Evolutionary conservation across 2,888 invertebrate species (phyloP).

Genomic region (Crossocerus cetratus): DNA sequence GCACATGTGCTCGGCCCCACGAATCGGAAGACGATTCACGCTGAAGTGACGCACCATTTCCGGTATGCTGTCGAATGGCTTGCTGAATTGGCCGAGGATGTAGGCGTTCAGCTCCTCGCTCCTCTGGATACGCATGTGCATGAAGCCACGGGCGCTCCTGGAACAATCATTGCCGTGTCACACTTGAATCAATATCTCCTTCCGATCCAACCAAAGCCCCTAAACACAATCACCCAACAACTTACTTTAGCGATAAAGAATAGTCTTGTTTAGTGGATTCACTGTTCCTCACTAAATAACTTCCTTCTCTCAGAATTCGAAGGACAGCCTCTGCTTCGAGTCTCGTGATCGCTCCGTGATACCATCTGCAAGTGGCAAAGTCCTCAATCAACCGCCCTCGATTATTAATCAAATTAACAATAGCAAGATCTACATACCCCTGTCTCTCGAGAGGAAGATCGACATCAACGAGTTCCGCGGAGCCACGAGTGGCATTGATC

Average conservation of each 20-base stretch:
- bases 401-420: background rate
- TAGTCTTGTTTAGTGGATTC: constrained; percentile 96
- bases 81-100: constrained; percentile 94
- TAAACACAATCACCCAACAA: too few relatives aligned
- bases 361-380: constrained; percentile 84
- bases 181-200: too few relatives aligned
- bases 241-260: constrained; percentile 96
- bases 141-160: constrained; percentile 95
- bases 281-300: constrained; percentile 95
- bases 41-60: constrained; percentile 97
- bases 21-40: constrained; percentile 93
- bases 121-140: constrained; percentile 97
- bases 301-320: constrained; percentile 90
- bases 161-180: background rate
- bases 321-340: constrained; percentile 94
- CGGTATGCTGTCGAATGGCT: constrained; percentile 95
- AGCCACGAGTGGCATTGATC: constrained; percentile 78
- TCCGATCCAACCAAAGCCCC: too few relatives aligned
- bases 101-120: constrained; percentile 86
- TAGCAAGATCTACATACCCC: constrained; percentile 81
- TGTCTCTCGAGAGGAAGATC: constrained; percentile 91
- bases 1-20: constrained; percentile 98
- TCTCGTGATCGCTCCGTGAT: constrained; percentile 94
- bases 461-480: constrained; percentile 88
- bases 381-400: background rate